Base-by-base conservation (phyloP, 1,140 invertebrate genomes). In the Trachymyrmex cornetzi region DNA sequence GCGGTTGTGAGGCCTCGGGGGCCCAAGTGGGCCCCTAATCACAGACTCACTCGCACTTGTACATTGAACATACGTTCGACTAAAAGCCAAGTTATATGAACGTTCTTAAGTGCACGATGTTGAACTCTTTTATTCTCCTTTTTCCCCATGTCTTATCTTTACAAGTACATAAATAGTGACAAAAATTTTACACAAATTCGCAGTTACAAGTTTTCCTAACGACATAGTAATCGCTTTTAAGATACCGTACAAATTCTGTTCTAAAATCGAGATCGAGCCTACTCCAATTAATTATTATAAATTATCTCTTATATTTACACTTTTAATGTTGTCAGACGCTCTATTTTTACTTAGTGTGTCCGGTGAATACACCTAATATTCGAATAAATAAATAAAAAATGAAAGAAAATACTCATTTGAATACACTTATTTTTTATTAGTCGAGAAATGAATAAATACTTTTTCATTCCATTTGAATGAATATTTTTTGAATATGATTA, bases 1-100 rank as follows among this genome's bases (percentile, higher is more conserved):
- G 94, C 94, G 94, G 93, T 92, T 93, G 89, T 92, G 94, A 92
- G 87, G 89, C 92, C 92, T 91, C 90, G 69, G 72, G 91, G 90
- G 92, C 64, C 86, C 90, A 88, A 71, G 87, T 77, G 74, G 64
- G 88, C 77, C 93, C 94, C 94, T 95, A 95, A 95, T 95, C 94
- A 95, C 93, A 93, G 93, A 77, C 89, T 94, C 91, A 91, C 91
- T 90, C 89, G 88, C 88, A 84, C 87, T 90, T 80, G 69, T 89
- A 91, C 77, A 77, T 87, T 50, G 80, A 92, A 88, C 88, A 82
- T 79, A 85, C 88, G 88, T 90, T 27, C 69, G 59, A 74, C 87
- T 91, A 91, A 92, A 91, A 91, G 87, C 82, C 80, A 79, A 91
- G 81, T 90, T 90, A 92, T 85, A 80, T 85, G 86, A 87, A 88